Conservation (phyloP, 1,140 invertebrate genomes). For the Doryteuthis pealeii region DNA sequence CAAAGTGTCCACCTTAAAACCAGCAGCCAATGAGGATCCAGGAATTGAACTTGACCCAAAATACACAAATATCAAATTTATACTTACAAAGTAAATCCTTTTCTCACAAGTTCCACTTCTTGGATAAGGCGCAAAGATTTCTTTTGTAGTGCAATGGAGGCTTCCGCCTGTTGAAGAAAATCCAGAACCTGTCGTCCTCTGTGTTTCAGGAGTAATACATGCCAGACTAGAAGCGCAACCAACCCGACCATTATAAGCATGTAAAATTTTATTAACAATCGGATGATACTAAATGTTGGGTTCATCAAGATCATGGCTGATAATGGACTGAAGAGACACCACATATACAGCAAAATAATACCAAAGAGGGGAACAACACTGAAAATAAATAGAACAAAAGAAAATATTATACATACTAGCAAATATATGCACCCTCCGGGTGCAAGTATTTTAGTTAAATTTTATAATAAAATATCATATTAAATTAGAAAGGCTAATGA, state of each 20-base stretch:
- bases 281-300: not conserved
- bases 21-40: too few relatives aligned
- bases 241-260: not conserved
- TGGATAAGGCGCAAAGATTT: slow-evolving; percentile 27
- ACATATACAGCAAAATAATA: not conserved
- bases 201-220: not conserved
- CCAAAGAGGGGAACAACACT: not conserved
- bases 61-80: too few relatives aligned
- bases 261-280: not conserved
- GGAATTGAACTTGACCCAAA: too few relatives aligned
- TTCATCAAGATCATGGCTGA: not conserved
- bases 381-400: not conserved
- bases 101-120: slow-evolving; percentile 27
- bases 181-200: not conserved
- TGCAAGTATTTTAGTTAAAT: too few relatives aligned
- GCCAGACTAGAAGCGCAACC: not conserved
- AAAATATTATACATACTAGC: too few relatives aligned
- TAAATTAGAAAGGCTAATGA: too few relatives aligned
- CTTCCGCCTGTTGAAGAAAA: slow-evolving; percentile 6
- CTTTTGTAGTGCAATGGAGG: slow-evolving; percentile 15
- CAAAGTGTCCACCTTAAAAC: too few relatives aligned
- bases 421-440: too few relatives aligned
- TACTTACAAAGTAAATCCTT: slow-evolving; percentile 36
- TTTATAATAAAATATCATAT: too few relatives aligned
- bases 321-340: not conserved